Evolutionary conservation across 2,797 vertebrate species (phyloP).

Genomic region (Myotis vivesi): DNA sequence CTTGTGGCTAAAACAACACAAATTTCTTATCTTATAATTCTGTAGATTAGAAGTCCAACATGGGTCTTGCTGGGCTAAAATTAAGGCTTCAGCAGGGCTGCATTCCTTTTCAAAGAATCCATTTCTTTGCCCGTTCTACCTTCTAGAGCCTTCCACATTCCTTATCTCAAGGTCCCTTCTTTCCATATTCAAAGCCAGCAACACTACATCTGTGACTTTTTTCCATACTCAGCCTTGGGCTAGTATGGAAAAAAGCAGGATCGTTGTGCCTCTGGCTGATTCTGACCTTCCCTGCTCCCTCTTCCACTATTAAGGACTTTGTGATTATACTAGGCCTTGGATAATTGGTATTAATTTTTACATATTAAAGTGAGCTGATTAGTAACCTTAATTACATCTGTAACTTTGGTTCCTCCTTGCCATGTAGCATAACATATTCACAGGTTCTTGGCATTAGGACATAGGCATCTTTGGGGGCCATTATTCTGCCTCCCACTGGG

Average conservation of each 20-base stretch:
- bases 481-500: neutral
- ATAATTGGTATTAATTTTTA: neutral
- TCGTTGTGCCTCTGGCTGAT: neutral
- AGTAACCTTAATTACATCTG: neutral
- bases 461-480: neutral
- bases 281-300: neutral
- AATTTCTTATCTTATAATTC: neutral
- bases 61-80: neutral
- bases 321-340: neutral
- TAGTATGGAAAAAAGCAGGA: no score
- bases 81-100: neutral
- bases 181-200: neutral
- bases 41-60: neutral
- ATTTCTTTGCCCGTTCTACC: neutral
- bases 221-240: neutral
- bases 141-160: neutral
- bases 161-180: neutral
- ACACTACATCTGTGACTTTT: neutral
- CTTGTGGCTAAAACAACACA: neutral
- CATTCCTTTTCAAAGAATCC: neutral
- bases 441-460: neutral
- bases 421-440: neutral
- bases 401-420: neutral
- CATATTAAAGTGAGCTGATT: neutral
- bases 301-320: neutral